Evolutionary conservation across 2,797 vertebrate genomes (phyloP).

Genomic region (Danio albolineatus): DNA sequence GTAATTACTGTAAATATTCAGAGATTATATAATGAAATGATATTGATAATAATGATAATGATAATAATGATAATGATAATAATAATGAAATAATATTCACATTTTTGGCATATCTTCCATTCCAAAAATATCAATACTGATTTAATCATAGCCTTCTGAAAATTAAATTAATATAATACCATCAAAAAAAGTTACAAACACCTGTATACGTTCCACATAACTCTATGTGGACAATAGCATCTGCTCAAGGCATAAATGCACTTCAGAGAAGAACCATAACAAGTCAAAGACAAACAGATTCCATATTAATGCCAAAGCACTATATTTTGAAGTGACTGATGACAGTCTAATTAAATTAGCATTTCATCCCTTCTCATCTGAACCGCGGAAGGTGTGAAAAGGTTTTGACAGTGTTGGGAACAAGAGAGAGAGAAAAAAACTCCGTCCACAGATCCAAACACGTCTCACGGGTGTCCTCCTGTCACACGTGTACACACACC

Average conservation of each 20-base stretch:
- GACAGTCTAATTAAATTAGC: constrained; percentile 81
- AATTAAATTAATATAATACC: not conserved
- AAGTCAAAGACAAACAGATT: not conserved
- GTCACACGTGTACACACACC: constrained; percentile 20
- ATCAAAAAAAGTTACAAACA: too few relatives aligned
- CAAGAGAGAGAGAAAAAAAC: constrained; percentile 32
- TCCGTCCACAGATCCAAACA: constrained; percentile 43
- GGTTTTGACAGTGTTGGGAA: constrained; percentile 63
- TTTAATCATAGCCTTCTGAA: not conserved
- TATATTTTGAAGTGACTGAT: constrained; percentile 77
- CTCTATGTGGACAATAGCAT: not conserved
- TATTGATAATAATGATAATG: too few relatives aligned
- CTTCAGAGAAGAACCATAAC: not conserved
- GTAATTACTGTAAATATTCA: too few relatives aligned
- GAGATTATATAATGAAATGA: too few relatives aligned
- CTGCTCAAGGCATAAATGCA: not conserved
- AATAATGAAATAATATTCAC: too few relatives aligned
- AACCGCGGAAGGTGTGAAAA: constrained; percentile 72
- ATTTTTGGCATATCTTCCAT: constrained; percentile 53
- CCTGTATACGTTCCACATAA: not conserved
- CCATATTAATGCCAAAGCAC: constrained; percentile 61
- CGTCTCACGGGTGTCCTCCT: constrained; percentile 39
- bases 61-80: too few relatives aligned
- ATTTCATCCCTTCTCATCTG: constrained; percentile 69
- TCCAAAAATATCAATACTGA: constrained; percentile 56